Evolutionary conservation across 1,140 invertebrate genomes (phyloP), one percentile per base, ranked within the genome.

Genomic region (Neotoxoptera formosana): DNA sequence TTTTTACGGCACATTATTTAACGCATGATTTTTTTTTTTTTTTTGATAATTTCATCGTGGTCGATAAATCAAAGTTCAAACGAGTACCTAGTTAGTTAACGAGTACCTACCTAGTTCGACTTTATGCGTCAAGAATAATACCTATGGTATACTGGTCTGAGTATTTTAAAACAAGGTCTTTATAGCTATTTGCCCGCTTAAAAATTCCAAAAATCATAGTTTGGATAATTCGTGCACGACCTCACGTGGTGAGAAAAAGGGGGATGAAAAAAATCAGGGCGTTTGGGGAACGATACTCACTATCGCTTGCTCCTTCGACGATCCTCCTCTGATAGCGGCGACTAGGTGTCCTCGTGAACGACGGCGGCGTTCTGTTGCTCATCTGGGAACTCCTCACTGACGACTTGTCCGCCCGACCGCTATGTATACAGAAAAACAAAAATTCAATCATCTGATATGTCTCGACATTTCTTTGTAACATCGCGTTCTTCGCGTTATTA

Each of bases 271-370:
- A 41, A 41, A 41, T 41, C 4, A 41, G 41, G 41, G 41, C 4
- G 41, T 41, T 41, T 41, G 41, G 41, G 41, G 4, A 41, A 41
- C 14, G n/a, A 53, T n/a, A 94, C 95, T 95, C 94, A 95, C 95
- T 94, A 94, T 96, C 96, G 94, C 95, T 95, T 94, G 96, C 95
- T 67, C 97, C 96, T 95, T 98, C 97, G 91, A 97, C 96, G 93
- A 97, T 96, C 94, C 98, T 96, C 94, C 98, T 96, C 94, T 97
- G 97, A 94, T 98, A 97, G 94, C 98, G 96, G 94, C 98, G 96
- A 94, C 98, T 99, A 17, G 98, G 98, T n/a, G 97, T 98, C 94
- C 98, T 96, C 83, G 97, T 97, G 95, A 99, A 99, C 60, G 98
- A 98, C 89, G 98, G 97, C 34, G 97, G 96, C 94, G 96, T 96